Percentiles rank a stretch among this genome's conserved stretches.
Conservation (phyloP, 2,797 vertebrate species). For the Chaenodraco wilsoni region DNA sequence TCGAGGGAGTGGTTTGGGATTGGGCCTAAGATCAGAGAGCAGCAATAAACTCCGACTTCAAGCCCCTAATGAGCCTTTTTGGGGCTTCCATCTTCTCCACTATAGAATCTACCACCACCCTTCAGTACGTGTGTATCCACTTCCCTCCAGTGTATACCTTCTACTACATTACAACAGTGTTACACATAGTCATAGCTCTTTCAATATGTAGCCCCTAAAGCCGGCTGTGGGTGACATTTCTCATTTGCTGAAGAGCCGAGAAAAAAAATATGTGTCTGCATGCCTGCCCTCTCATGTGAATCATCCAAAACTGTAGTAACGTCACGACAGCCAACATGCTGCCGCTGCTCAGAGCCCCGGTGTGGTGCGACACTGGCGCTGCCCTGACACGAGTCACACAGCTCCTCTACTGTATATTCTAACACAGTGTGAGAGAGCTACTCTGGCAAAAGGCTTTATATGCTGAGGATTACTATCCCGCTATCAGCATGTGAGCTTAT, state of each 20-base stretch:
- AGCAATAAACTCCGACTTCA: slow-evolving; percentile 31
- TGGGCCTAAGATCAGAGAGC: slow-evolving; percentile 43
- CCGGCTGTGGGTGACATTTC: slow-evolving; percentile 71
- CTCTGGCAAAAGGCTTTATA: slow-evolving; percentile 19
- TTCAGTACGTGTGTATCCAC: slow-evolving; percentile 4
- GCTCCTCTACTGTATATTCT: slow-evolving; percentile 24
- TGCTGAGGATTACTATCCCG: slow-evolving; percentile 1
- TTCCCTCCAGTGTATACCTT: slow-evolving; percentile 18
- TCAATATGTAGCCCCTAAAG: slow-evolving; percentile 60
- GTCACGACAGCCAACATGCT: slow-evolving; percentile 45
- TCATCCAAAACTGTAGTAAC: slow-evolving; percentile 72
- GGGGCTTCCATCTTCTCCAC: slow-evolving; percentile 12
- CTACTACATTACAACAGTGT: slow-evolving; percentile 52
- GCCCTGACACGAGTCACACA: slow-evolving; percentile 39
- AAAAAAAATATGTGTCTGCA: slow-evolving; percentile 46
- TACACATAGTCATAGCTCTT: slow-evolving; percentile 60
- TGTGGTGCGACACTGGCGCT: slow-evolving; percentile 32
- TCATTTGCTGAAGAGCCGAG: slow-evolving; percentile 61
- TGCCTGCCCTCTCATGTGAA: slow-evolving; percentile 64
- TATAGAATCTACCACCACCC: neutral
- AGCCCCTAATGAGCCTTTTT: slow-evolving; percentile 27
- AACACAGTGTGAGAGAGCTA: slow-evolving; percentile 29
- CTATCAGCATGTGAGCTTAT: slow-evolving; percentile 2
- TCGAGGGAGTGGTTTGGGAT: too few relatives aligned
- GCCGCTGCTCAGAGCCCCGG: slow-evolving; percentile 32